Evolutionary conservation across 2,797 vertebrate species (phyloP), one percentile per base, ranked within the genome.

Genomic region (Mus caroli): DNA sequence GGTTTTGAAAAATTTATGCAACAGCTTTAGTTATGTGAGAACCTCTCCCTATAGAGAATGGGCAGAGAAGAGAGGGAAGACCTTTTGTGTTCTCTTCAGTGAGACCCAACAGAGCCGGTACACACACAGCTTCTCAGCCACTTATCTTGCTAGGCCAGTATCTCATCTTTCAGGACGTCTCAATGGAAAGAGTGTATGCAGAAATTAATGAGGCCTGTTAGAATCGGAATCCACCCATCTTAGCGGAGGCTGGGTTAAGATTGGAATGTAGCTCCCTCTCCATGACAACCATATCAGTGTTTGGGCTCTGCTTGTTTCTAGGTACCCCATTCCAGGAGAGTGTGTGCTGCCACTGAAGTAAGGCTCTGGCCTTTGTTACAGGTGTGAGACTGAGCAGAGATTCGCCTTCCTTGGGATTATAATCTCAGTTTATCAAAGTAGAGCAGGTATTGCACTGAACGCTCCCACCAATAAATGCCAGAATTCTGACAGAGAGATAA

Each of bases 201-300:
- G 88, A 93, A 96, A 95, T 91, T 87, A n/a, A 80, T 84, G 88
- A 92, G 86, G 76, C 50, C 69, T 43, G 24, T 56, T 43, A 90
- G 86, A 71, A 83, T 76, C 62, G 0, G 0, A 92, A 93, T 87
- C 76, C n/a, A 50, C 86, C 89, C 79, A 89, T 92, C 69, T 62
- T 93, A 85, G 73, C 94, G 92, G 90, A 90, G 69, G 56, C 43
- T n/a, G 79, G 88, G 83, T 86, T 60, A 52, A 89, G 94, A 78
- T 11, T 87, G 64, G 92, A 96, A 96, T 94, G 90, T 3, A 62
- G 43, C 60, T 93, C 92, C 93, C 90, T 92, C 92, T 93, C 93
- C 92, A 46, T 89, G 92, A 84, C 96, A 94, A 96, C 93, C 93
- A 96, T 96, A 97, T 97, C 97, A 75, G 56, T 92, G 93, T 93